Base-by-base conservation (phyloP, 2,888 invertebrate species). In the Crossocerus cetratus region DNA sequence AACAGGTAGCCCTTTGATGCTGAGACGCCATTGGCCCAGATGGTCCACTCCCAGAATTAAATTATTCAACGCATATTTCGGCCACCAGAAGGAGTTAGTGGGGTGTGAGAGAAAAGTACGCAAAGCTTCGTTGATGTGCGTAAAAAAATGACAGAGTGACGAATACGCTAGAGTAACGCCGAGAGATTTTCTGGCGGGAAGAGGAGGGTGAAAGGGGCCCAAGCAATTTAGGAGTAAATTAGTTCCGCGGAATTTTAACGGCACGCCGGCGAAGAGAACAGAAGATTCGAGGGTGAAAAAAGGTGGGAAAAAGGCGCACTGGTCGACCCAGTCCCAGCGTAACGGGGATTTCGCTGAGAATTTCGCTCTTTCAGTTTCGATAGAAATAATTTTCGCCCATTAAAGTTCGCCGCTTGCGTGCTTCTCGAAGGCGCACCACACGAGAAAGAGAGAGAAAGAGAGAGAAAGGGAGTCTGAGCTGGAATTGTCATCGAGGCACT, bases 371-470 rank as follows among this genome's bases (percentile, higher is more conserved):
- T 23, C 18, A 5, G 22, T 44, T 18, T 63, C 61, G 54, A 32
- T 62, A 61, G 58, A 63, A 11, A 45, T 63, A 58, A 62, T 59
- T 72, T 62, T 42, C 45, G 32, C 23, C 22, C 45, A 45, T 66
- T 65, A 58, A 66, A 42, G 43, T 22, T 44, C 13, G 42, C 18
- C 14, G 22, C 44, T 64, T 63, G 22, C 45, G 20, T 23, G 68
- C 20, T 21, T 53, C 16, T 62, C 62, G 54, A 5, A n/a, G 22
- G n/a, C n/a, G 57, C 45, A 68, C 57, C 61, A 44, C 44, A 11
- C 23, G n/a, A n/a, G n/a, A n/a, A n/a, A n/a, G n/a, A n/a, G n/a
- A n/a, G n/a, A n/a, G n/a, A n/a, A n/a, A n/a, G n/a, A n/a, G n/a
- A n/a, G n/a, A n/a, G n/a, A n/a, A n/a, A n/a, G n/a, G n/a, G n/a